Conservation (phyloP, 2,113 vertebrate species). For the human (Homo sapiens) region GRCh38 chr3:1822001-1822500, state of each 20-base stretch:
- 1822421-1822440: background rate
- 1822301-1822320: accelerated
- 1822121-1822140: background rate
- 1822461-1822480: no score
- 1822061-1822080: background rate
- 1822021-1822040: background rate
- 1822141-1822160: background rate
- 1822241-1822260: background rate
- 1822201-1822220: background rate
- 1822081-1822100: background rate
- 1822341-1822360: background rate
- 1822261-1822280: background rate
- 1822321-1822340: background rate
- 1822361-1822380: background rate
- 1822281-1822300: background rate
- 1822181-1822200: background rate
- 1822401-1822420: background rate
- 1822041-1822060: background rate
- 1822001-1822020: background rate
- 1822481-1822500: background rate
- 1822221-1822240: background rate
- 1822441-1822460: background rate
- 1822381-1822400: background rate
- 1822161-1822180: background rate
- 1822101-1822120: background rate